phyloP scores from a whole-genome alignment of 1,140 invertebrate genomes.

The Drosophila mojavensis region DNA sequence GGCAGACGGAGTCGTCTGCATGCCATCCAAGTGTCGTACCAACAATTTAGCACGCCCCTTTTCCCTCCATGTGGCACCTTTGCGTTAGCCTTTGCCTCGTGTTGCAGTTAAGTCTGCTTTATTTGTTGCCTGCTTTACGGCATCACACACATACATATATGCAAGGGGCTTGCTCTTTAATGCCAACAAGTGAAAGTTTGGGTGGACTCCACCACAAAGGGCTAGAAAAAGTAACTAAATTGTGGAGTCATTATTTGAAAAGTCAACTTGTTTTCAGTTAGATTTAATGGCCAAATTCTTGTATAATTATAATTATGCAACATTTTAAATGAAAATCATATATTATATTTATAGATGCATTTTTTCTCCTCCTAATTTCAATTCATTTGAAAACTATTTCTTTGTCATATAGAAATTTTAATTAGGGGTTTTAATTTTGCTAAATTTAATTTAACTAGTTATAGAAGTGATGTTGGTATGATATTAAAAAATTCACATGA shows the following conservation, averaged over 20 bases:
- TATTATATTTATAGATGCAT: no score
- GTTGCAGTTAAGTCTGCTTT: constrained; percentile 40
- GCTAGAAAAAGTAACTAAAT: constrained; percentile 5
- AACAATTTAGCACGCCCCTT: constrained; percentile 68
- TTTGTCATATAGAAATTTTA: no score
- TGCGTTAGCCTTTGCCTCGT: neutral
- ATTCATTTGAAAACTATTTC: no score
- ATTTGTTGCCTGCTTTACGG: constrained; percentile 29
- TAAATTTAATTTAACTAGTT: no score
- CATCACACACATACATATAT: neutral
- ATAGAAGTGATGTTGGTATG: no score
- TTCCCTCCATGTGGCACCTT: neutral
- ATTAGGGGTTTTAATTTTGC: no score
- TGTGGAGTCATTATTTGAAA: neutral
- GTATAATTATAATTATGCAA: neutral
- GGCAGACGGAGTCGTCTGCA: constrained; percentile 47
- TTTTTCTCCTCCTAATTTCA: no score
- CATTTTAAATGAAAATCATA: neutral
- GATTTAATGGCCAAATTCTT: neutral
- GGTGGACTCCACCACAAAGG: neutral
- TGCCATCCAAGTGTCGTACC: constrained; percentile 59
- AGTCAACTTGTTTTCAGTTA: neutral
- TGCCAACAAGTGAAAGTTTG: constrained; percentile 26
- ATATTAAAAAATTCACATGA: no score
- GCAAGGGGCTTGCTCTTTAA: constrained; percentile 13